phyloP scores from a whole-genome alignment of 2,888 invertebrate species.

The Hemistola chrysoprasaria region DNA sequence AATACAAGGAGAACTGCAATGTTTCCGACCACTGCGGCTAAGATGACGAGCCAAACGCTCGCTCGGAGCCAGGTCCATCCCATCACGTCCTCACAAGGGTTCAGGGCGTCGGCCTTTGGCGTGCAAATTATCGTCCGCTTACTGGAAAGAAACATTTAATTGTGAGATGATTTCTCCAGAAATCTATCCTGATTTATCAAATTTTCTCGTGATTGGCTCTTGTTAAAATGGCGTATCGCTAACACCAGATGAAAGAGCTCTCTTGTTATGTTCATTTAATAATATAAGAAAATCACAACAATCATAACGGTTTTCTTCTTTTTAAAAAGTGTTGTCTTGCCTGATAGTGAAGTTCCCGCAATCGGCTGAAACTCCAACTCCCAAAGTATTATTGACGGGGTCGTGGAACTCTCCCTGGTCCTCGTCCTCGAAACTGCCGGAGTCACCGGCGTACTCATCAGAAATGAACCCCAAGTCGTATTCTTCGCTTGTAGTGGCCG shows the following conservation, averaged over 20 bases:
- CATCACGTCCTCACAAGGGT: slow-evolving; percentile 96
- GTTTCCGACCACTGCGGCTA: slow-evolving; percentile 92
- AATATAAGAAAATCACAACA: too few relatives aligned
- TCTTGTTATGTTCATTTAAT: too few relatives aligned
- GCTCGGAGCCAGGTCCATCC: slow-evolving; percentile 89
- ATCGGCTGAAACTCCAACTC: slow-evolving; percentile 45
- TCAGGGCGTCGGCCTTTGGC: slow-evolving; percentile 90
- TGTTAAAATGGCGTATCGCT: too few relatives aligned
- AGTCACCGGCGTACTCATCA: slow-evolving; percentile 58
- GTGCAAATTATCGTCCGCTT: slow-evolving; percentile 82
- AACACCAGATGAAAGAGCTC: too few relatives aligned
- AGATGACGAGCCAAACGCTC: slow-evolving; percentile 93
- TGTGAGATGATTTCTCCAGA: too few relatives aligned
- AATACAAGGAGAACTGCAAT: slow-evolving; percentile 90
- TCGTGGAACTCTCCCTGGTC: slow-evolving; percentile 64
- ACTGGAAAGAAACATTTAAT: slow-evolving; percentile 40
- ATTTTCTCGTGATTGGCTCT: too few relatives aligned
- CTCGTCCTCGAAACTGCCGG: slow-evolving; percentile 56
- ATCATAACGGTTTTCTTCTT: too few relatives aligned
- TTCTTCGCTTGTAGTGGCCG: slow-evolving; percentile 58
- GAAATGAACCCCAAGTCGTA: slow-evolving; percentile 39
- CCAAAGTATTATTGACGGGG: slow-evolving; percentile 49
- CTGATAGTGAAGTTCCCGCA: slow-evolving; percentile 66
- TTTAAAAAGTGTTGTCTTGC: slow-evolving; percentile 33
- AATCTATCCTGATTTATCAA: too few relatives aligned